Evolutionary conservation across 2,888 invertebrate genomes (phyloP).

Genomic region (Cotesia congregata): DNA sequence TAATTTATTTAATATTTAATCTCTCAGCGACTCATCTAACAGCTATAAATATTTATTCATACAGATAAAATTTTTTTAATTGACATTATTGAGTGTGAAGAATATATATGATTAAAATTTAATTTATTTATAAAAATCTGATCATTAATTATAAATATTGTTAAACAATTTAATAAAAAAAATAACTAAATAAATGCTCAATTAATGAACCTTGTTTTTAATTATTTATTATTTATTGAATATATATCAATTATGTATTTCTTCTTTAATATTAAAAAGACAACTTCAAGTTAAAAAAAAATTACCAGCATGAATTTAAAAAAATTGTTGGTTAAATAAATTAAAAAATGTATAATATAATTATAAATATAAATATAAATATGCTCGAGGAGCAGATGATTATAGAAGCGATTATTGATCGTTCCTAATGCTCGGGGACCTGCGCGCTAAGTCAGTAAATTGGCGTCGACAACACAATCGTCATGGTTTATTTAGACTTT

Average conservation of each 20-base stretch:
- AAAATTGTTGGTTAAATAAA: not conserved
- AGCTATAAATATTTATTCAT: too few relatives aligned
- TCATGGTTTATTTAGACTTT: conserved; percentile 58
- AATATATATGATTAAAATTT: not conserved
- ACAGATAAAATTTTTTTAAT: not conserved
- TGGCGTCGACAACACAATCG: conserved; percentile 39
- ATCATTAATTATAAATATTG: not conserved
- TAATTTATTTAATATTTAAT: too few relatives aligned
- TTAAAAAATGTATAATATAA: not conserved
- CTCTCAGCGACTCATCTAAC: too few relatives aligned
- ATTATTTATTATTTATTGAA: not conserved
- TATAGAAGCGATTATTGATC: conserved; percentile 45
- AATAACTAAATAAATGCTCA: not conserved
- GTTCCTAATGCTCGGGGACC: not conserved
- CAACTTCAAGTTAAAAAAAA: not conserved
- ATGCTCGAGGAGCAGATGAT: not conserved
- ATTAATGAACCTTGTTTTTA: not conserved
- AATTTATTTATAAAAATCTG: not conserved
- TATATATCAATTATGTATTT: not conserved
- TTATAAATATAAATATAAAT: not conserved
- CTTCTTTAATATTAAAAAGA: not conserved
- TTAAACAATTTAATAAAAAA: not conserved
- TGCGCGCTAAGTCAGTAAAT: conserved; percentile 19
- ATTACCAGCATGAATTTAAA: not conserved
- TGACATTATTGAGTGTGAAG: not conserved